Evolutionary conservation across 2,888 invertebrate species (phyloP).

Genomic region (Bombyx huttoni): DNA sequence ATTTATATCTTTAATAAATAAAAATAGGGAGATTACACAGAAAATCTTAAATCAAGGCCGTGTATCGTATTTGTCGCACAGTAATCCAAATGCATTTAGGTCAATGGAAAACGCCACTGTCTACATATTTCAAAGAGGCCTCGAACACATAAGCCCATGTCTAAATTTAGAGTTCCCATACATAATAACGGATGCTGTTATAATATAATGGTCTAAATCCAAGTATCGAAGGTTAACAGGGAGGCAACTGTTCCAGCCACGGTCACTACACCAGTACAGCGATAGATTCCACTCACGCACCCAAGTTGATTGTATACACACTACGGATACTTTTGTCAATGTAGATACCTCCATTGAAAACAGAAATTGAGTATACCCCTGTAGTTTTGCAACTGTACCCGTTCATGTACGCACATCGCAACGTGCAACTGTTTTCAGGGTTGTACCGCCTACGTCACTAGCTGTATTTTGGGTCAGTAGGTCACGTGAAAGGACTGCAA

Average conservation of each 20-base stretch:
- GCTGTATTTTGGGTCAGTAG: constrained; percentile 62
- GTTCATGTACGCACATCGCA: constrained; percentile 6
- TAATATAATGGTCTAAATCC: constrained; percentile 1
- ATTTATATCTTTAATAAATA: too few relatives aligned
- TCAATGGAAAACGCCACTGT: too few relatives aligned
- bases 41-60: too few relatives aligned
- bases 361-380: constrained; percentile 18
- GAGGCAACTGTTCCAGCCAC: constrained; percentile 6
- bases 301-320: background rate
- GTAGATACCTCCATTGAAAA: constrained; percentile 57
- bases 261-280: constrained; percentile 19
- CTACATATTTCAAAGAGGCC: too few relatives aligned
- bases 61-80: too few relatives aligned
- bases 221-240: background rate
- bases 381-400: constrained; percentile 24
- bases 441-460: constrained; percentile 63
- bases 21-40: too few relatives aligned
- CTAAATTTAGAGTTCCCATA: too few relatives aligned
- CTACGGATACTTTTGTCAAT: constrained; percentile 1
- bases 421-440: constrained; percentile 24
- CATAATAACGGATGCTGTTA: too few relatives aligned
- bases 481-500: constrained; percentile 61
- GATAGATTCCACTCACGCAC: constrained; percentile 11
- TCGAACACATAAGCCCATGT: too few relatives aligned
- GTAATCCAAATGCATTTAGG: too few relatives aligned